Base-by-base conservation (phyloP, 2,888 invertebrate species). In the Drosophila hawaiiensis region DNA sequence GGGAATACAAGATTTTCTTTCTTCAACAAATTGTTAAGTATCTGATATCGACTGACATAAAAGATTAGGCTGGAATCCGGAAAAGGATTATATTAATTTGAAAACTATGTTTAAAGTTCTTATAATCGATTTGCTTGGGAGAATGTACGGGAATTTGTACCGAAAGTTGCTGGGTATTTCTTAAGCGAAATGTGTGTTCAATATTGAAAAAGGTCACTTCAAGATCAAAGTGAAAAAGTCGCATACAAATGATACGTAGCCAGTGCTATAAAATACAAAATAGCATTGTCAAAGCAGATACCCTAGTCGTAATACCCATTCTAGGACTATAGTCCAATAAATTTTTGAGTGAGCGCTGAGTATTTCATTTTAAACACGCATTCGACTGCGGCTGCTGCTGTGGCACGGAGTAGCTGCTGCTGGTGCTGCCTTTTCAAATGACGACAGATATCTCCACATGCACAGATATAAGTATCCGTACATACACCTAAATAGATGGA, bases 321-420 rank as follows among this genome's bases (percentile, higher is more conserved):
- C 52, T 54, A 33, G 54, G 55, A 35, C 52, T 50, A 63, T 54
- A 54, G 68, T 66, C 65, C 65, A 72, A 86, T 83, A 83, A 61
- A 86, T 83, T 74, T 84, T 86, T 86, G 84, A 86, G 84, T 82
- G 86, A 84, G 70, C 83, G 83, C 66, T 62, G 88, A 83, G 86
- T 87, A 88, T 88, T 87, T 87, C 86, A 85, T 88, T 87, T 88
- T 85, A 84, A 88, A 88, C 86, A 87, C 86, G 86, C 81, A 84
- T 86, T 80, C 76, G 66, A 65, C 59, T 76, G 79, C 67, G 64
- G 65, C 75, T 78, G 78, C 64, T 53, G 41, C 39, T 75, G 78
- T 64, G 68, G 73, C 33, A 19, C n/a, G 49, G 43, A 53, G 69
- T 52, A 37, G 68, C 41, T 65, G 74, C 33, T 65, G 68, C 41